phyloP scores from a whole-genome alignment of 1,140 invertebrate species.

The Papilio dardanus region DNA sequence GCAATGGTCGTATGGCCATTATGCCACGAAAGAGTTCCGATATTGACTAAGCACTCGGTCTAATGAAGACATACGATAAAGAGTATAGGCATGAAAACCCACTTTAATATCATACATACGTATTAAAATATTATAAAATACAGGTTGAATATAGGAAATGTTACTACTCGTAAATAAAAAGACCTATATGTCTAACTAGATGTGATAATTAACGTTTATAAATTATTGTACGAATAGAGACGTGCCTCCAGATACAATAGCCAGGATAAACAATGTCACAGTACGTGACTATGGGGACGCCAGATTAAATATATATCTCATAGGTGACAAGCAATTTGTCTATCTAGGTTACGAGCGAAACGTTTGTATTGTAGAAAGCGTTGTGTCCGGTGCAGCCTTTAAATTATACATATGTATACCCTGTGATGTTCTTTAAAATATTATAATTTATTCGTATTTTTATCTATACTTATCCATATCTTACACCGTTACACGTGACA shows the following conservation, averaged over 20 bases:
- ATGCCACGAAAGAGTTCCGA: no score
- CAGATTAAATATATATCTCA: constrained; percentile 26
- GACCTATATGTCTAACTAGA: background rate
- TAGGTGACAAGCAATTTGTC: constrained; percentile 26
- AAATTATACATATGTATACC: background rate
- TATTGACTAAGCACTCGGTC: no score
- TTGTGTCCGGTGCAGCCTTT: background rate
- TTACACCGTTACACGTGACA: no score
- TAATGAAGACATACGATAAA: no score
- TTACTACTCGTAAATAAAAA: background rate
- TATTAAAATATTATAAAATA: no score
- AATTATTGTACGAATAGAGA: background rate
- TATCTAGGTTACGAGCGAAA: constrained; percentile 13
- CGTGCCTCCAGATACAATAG: constrained; percentile 8
- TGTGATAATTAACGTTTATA: background rate
- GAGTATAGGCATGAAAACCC: no score
- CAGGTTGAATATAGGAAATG: background rate
- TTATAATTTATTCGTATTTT: no score
- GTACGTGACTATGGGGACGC: constrained; percentile 11
- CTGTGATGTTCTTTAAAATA: background rate
- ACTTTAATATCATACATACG: no score
- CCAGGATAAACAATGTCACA: constrained; percentile 10
- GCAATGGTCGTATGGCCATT: no score
- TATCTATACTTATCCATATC: no score
- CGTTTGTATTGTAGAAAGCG: constrained; percentile 3